Conservation (phyloP, 92 coral and sea anemone genomes). For the Palythoa grandiflora region DNA sequence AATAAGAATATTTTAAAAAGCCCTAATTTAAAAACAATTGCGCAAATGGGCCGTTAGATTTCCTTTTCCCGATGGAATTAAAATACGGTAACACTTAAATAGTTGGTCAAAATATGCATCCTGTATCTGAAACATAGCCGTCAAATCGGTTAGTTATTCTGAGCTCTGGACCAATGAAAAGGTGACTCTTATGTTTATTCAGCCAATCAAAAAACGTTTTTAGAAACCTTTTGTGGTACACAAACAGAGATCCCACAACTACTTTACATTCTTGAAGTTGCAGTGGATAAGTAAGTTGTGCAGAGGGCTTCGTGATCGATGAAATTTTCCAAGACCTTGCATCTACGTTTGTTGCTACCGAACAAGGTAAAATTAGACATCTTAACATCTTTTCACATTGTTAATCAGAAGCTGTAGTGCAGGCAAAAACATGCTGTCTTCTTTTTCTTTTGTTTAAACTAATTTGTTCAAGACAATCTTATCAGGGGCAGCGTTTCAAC, state of each 20-base stretch:
- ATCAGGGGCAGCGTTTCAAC: background rate
- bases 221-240: background rate
- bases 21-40: background rate
- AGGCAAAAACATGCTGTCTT: background rate
- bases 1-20: too few relatives aligned
- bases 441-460: conserved; percentile 1
- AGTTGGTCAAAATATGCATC: background rate
- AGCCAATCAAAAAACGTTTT: background rate
- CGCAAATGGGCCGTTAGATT: background rate
- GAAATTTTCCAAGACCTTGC: conserved; percentile 5
- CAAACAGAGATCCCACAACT: background rate
- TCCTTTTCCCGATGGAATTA: too few relatives aligned
- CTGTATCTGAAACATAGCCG: background rate
- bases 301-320: background rate
- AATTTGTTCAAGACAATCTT: background rate
- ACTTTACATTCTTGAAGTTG: conserved; percentile 1
- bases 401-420: background rate
- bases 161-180: background rate
- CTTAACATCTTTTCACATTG: background rate
- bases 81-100: background rate
- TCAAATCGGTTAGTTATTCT: too few relatives aligned
- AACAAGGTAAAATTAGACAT: background rate
- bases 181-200: background rate
- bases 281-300: conserved; percentile 1
- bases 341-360: background rate